These are phyloP conservation scores for Triplophysa bombifrons DNA, from an alignment of 2,797 vertebrate species.

Conservation along the genomic window DNA sequence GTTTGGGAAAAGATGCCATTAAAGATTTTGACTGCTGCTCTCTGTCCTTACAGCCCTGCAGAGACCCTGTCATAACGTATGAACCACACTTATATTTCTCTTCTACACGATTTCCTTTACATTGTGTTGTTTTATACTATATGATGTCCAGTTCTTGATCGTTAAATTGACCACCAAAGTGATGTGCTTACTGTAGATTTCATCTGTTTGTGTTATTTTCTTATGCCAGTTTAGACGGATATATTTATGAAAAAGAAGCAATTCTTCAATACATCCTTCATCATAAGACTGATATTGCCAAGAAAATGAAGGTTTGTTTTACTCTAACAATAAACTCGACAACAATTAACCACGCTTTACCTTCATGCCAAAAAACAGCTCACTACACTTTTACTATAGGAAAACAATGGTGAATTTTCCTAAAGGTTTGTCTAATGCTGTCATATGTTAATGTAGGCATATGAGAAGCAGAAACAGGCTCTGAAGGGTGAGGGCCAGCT, in stretches of 20 bases:
- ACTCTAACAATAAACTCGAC: background rate
- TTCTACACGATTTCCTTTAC: background rate
- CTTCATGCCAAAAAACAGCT: too few relatives aligned
- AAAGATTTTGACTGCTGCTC: constrained; percentile 95
- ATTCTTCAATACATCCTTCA: constrained; percentile 91
- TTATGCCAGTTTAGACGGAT: constrained; percentile 83
- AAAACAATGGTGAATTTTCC: too few relatives aligned
- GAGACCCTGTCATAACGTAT: constrained; percentile 87
- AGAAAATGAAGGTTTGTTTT: constrained; percentile 84
- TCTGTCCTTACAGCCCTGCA: constrained; percentile 88
- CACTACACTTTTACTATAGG: too few relatives aligned
- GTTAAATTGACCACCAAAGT: background rate
- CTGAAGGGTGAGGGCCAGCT: constrained; percentile 77
- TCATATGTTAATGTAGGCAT: constrained; percentile 70
- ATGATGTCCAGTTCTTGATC: background rate
- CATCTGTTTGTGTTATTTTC: constrained; percentile 19
- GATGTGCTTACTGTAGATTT: background rate
- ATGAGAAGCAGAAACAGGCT: constrained; percentile 85
- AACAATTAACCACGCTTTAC: too few relatives aligned
- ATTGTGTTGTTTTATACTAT: background rate
- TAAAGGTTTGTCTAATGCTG: background rate
- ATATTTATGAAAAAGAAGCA: constrained; percentile 88
- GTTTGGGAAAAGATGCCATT: constrained; percentile 88
- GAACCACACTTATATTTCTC: constrained; percentile 40
- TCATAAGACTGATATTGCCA: constrained; percentile 86